These are phyloP conservation scores for Andrena fulva DNA, from an alignment of 2,888 invertebrate species.

Conservation along the genomic window DNA sequence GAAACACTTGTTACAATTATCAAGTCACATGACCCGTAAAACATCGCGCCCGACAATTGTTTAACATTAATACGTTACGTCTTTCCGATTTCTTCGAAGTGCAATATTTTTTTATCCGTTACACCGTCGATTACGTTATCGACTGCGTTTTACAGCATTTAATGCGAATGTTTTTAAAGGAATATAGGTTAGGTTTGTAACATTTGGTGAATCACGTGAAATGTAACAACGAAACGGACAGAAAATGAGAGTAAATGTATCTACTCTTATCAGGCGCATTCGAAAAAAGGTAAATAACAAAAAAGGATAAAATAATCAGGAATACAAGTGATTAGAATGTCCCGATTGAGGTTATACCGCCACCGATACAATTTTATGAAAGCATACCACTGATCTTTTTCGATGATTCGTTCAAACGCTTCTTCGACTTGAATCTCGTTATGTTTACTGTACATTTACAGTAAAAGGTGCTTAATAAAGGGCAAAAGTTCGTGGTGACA, in stretches of 20 bases:
- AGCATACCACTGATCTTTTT: neutral
- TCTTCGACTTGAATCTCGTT: constrained; percentile 26
- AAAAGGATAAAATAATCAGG: neutral
- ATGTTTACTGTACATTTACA: constrained; percentile 50
- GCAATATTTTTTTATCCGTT: neutral
- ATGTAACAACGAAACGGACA: neutral
- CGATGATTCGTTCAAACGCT: neutral
- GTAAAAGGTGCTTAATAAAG: constrained; percentile 72
- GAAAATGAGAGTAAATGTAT: neutral
- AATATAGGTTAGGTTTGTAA: neutral
- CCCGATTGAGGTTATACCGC: constrained; percentile 6
- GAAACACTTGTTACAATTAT: neutral
- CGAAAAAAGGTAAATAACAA: neutral
- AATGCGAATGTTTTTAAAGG: neutral
- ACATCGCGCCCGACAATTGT: neutral
- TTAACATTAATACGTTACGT: neutral
- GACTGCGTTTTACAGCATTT: neutral
- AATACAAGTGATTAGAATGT: neutral
- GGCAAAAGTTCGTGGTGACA: constrained; percentile 61
- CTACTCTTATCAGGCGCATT: neutral
- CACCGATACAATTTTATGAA: neutral
- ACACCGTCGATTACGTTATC: neutral
- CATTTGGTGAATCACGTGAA: neutral
- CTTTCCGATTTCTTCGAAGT: neutral
- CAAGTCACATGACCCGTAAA: neutral